Evolutionary conservation across 2,113 vertebrate species (phyloP).

Genomic region (Scatophagus argus): DNA sequence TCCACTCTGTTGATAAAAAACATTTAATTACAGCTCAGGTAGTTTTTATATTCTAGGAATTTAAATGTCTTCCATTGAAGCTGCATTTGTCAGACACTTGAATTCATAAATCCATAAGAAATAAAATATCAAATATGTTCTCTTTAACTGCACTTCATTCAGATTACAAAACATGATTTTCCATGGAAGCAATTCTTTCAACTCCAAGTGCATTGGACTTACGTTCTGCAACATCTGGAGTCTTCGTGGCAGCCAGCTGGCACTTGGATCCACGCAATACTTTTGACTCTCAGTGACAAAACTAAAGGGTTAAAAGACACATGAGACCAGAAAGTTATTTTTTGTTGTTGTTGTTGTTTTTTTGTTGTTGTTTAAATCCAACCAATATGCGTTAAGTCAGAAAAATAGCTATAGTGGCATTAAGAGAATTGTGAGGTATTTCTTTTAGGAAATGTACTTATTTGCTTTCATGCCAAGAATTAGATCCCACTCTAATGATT

Average conservation of each 20-base stretch:
- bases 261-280: background rate
- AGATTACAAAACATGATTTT: background rate
- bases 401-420: background rate
- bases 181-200: no score
- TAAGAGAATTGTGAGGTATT: background rate
- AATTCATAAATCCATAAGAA: no score
- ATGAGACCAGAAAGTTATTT: background rate
- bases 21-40: background rate
- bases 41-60: background rate
- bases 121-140: no score
- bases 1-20: background rate
- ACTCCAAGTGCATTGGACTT: no score
- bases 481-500: no score
- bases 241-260: background rate
- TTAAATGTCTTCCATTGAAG: background rate
- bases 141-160: background rate
- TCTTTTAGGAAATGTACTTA: no score
- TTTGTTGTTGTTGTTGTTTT: no score
- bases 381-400: no score
- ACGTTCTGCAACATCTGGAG: fast-evolving
- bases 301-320: background rate
- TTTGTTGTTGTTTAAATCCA: no score
- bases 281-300: fast-evolving
- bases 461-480: no score
- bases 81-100: no score